phyloP scores from a whole-genome alignment of 1,140 invertebrate genomes.

The Lepidostoma basale region DNA sequence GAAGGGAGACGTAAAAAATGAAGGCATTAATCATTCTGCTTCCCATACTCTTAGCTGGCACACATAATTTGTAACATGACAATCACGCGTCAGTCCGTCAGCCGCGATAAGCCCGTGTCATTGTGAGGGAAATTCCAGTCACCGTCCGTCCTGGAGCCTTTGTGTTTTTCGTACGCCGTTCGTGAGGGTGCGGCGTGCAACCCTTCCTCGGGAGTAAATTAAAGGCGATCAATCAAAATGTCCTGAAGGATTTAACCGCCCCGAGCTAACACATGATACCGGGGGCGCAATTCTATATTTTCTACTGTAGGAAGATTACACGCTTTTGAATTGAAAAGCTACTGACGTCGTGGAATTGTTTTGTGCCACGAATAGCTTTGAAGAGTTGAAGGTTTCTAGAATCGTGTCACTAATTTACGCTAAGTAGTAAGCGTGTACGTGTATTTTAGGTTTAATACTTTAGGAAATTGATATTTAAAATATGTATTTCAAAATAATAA shows the following conservation, averaged over 20 bases:
- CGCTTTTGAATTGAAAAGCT: too few species aligned
- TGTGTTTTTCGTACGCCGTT: background rate
- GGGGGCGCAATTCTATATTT: background rate
- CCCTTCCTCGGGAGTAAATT: slow-evolving; percentile 32
- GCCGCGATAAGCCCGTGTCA: slow-evolving; percentile 5
- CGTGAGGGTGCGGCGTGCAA: slow-evolving; percentile 6
- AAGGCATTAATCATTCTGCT: slow-evolving; percentile 6
- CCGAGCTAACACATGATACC: background rate
- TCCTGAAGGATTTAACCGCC: slow-evolving; percentile 21
- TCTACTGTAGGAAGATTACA: too few species aligned
- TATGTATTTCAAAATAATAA: too few species aligned
- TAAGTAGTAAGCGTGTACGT: too few species aligned
- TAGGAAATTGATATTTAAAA: too few species aligned
- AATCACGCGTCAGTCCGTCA: slow-evolving; percentile 10
- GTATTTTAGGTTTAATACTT: too few species aligned
- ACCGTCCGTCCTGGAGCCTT: background rate
- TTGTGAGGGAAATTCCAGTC: slow-evolving; percentile 7
- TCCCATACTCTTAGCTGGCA: too few species aligned
- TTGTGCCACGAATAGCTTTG: too few species aligned
- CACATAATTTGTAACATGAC: slow-evolving; percentile 18
- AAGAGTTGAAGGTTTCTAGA: too few species aligned
- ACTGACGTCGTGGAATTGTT: too few species aligned
- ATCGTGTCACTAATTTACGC: too few species aligned
- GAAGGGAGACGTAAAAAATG: too few species aligned
- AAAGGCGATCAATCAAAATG: slow-evolving; percentile 39